phyloP scores from a whole-genome alignment of 1,140 invertebrate genomes.

The Drosophila insularis region DNA sequence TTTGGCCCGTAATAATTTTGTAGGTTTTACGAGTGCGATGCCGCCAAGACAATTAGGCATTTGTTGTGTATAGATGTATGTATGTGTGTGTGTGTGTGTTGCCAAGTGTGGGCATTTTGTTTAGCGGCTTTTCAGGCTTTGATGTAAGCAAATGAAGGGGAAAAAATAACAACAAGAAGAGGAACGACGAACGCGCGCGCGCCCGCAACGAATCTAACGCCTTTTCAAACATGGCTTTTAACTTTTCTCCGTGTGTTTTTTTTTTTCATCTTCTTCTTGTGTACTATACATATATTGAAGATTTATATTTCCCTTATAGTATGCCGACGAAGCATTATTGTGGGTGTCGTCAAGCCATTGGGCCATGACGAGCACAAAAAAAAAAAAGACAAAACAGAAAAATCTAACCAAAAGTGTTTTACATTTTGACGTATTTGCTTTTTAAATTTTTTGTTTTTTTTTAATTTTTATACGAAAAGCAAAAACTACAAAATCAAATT shows the following conservation, averaged over 20 bases:
- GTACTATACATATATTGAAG: conserved; percentile 53
- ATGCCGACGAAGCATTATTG: conserved; percentile 64
- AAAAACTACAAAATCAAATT: too few relatives aligned
- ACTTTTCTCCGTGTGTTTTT: conserved; percentile 39
- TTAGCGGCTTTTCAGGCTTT: conserved; percentile 75
- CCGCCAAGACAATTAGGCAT: conserved; percentile 80
- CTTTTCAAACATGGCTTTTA: conserved; percentile 74
- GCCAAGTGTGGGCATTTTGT: conserved; percentile 78
- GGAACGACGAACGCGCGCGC: conserved; percentile 51
- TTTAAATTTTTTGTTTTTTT: not conserved
- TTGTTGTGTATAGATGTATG: conserved; percentile 51
- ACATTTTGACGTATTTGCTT: not conserved
- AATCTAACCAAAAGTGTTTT: conserved; percentile 28
- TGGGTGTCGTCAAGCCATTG: conserved; percentile 73
- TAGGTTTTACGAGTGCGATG: conserved; percentile 73
- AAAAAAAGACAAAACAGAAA: conserved; percentile 22
- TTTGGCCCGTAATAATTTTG: conserved; percentile 70
- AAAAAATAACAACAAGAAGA: conserved; percentile 20
- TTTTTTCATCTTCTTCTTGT: conserved; percentile 1
- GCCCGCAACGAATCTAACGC: conserved; percentile 76
- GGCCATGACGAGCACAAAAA: conserved; percentile 67
- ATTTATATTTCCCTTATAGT: conserved; percentile 79
- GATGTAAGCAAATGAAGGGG: conserved; percentile 70
- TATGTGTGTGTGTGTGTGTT: conserved; percentile 16
- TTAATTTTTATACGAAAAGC: too few relatives aligned